Evolutionary conservation across 1,140 invertebrate genomes (phyloP), one percentile per base, ranked within the genome.

Genomic region (Venustaconcha ellipsiformis): DNA sequence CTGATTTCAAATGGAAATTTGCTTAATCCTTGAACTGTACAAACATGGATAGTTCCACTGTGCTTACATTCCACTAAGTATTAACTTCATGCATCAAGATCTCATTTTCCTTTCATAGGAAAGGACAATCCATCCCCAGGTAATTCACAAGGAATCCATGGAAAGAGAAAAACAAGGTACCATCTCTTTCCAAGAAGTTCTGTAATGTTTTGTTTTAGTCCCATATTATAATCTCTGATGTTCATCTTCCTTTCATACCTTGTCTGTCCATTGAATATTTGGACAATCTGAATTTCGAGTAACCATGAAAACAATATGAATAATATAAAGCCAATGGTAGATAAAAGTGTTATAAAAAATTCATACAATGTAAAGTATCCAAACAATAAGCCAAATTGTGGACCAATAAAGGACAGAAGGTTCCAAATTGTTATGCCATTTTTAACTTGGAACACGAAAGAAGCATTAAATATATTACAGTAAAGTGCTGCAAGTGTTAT

Each of bases 401-500:
- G 84, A 6, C 78, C 80, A 17, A 86, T 56, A 48, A 87, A 82
- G 57, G 81, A 82, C 1, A 84, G 57, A 5, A 84, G 30, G 5
- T 69, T 82, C 1, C 65, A 75, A 17, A 80, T 66, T 14, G 69
- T 74, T 17, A 85, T 23, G 48, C 78, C 75, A 23, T 82, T 81
- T 77, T 84, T 84, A 2, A 83, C 74, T 20, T 77, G 69, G 18
- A 80, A 65, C 14, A 84, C 77, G 75, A 84, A 84, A 17, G 79
- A 63, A 15, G 82, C 71, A 64, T 87, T 87, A 69, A 82, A 82
- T 58, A 83, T 78, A 70, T 85, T 87, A 63, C 81, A 83, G 70
- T 83, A 88, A 18, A 85, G 14, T 6, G 78, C 84, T 14, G 78
- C 85, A 23, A 86, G 30, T 1, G 76, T 66, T 37, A 98, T 91